Percentiles rank a stretch among this genome's conserved stretches.
Evolutionary conservation across 2,888 invertebrate genomes (phyloP).

Genomic region (Ommatoiulus sabulosus): DNA sequence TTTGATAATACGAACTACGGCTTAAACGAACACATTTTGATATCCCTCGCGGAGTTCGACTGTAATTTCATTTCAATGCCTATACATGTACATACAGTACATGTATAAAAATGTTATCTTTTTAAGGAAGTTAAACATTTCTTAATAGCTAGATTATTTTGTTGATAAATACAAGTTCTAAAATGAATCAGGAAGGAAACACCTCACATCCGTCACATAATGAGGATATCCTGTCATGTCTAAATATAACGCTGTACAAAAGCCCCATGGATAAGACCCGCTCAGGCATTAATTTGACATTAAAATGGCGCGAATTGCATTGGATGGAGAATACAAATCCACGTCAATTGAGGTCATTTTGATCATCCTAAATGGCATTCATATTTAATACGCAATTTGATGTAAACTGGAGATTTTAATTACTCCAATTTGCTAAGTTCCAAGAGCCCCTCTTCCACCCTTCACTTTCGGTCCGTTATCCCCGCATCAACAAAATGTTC

Average conservation of each 20-base stretch:
- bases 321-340: background rate
- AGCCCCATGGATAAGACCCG: background rate
- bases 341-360: background rate
- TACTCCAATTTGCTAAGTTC: background rate
- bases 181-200: background rate
- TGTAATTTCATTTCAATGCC: too few relatives aligned
- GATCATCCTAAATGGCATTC: background rate
- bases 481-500: background rate
- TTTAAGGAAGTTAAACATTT: background rate
- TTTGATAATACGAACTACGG: too few relatives aligned
- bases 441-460: background rate
- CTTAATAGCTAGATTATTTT: background rate
- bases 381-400: constrained; percentile 12
- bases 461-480: background rate
- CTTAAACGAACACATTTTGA: too few relatives aligned
- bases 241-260: too few relatives aligned
- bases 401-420: background rate
- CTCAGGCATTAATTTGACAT: background rate
- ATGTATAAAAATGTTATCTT: background rate
- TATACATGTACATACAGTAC: background rate
- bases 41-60: too few relatives aligned
- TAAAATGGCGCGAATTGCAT: background rate
- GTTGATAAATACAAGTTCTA: background rate
- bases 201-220: background rate
- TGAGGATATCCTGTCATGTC: background rate